Evolutionary conservation across 2,113 vertebrate genomes (phyloP).

Genomic region (Sinocyclocheilus rhinocerous): DNA sequence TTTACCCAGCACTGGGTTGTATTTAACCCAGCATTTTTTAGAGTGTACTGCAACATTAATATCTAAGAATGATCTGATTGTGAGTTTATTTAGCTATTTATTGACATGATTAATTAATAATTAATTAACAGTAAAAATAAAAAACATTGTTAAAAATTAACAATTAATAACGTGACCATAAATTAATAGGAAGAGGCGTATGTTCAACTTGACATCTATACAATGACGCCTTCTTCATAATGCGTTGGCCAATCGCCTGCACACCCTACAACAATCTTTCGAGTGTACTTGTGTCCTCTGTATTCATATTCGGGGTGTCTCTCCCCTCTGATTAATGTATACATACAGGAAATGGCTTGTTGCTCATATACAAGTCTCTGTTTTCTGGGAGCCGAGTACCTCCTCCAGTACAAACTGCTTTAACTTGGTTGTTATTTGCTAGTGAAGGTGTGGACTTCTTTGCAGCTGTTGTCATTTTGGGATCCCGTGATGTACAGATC

Average conservation of each 20-base stretch:
- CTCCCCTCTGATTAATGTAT: slow-evolving; percentile 20
- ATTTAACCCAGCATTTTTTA: no score
- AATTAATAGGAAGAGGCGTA: no score
- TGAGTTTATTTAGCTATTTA: no score
- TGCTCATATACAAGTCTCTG: slow-evolving; percentile 2
- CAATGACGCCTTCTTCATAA: slow-evolving; percentile 31
- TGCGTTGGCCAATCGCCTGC: slow-evolving; percentile 40
- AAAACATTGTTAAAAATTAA: no score
- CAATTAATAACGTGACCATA: no score
- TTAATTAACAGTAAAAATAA: no score
- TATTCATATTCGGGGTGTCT: slow-evolving; percentile 42
- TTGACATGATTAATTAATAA: no score
- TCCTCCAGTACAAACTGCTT: slow-evolving; percentile 8
- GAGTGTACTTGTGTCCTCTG: slow-evolving; percentile 17
- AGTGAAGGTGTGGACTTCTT: slow-evolving; percentile 37
- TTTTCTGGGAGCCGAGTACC: neutral
- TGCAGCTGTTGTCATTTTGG: slow-evolving; percentile 28
- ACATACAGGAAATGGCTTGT: slow-evolving; percentile 45
- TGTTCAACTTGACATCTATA: neutral
- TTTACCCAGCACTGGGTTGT: no score
- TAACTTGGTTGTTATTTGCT: slow-evolving; percentile 9
- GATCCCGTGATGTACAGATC: slow-evolving; percentile 20
- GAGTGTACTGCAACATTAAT: no score
- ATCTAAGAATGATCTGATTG: no score
- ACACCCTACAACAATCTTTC: slow-evolving; percentile 47